Conservation (phyloP, 37 sponge, comb jelly and placozoan species). For the Haliclona indistincta region DNA sequence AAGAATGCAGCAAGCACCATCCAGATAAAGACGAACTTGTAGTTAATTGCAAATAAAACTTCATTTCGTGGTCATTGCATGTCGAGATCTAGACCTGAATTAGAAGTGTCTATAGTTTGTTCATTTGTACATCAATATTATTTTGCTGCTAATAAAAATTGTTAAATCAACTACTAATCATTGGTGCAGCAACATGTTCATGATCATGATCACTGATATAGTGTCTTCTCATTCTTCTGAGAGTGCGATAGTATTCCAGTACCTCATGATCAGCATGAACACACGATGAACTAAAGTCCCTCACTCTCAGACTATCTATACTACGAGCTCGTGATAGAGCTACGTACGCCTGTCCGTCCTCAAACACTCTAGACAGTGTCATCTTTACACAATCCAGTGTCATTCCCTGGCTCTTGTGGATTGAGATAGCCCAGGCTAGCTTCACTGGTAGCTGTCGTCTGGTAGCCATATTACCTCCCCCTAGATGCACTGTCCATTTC, state of each 20-base stretch:
- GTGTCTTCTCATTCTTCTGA: conserved; percentile 48
- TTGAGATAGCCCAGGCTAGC: conserved; percentile 92
- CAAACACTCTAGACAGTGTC: conserved; percentile 78
- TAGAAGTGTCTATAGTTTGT: no score
- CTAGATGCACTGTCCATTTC: conserved; percentile 51
- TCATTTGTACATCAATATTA: no score
- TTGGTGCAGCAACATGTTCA: no score
- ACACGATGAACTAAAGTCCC: conserved; percentile 73
- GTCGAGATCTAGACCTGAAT: no score
- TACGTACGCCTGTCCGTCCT: conserved; percentile 90
- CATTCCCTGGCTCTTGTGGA: conserved; percentile 97
- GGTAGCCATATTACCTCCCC: conserved; percentile 48
- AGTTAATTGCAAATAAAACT: no score
- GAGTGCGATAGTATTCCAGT: conserved; percentile 66
- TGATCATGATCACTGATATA: conserved; percentile 21
- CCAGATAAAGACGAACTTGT: no score
- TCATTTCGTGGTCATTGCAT: no score
- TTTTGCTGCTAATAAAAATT: no score
- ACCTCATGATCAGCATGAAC: conserved; percentile 66
- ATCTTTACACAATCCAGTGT: conserved; percentile 92
- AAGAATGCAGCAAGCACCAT: no score
- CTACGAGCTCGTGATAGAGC: conserved; percentile 85
- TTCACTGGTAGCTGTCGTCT: conserved; percentile 83
- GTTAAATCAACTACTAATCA: no score
- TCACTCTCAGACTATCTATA: conserved; percentile 66